Base-by-base conservation (phyloP, 1,140 invertebrate genomes). In the Himalopsyche phryganea region DNA sequence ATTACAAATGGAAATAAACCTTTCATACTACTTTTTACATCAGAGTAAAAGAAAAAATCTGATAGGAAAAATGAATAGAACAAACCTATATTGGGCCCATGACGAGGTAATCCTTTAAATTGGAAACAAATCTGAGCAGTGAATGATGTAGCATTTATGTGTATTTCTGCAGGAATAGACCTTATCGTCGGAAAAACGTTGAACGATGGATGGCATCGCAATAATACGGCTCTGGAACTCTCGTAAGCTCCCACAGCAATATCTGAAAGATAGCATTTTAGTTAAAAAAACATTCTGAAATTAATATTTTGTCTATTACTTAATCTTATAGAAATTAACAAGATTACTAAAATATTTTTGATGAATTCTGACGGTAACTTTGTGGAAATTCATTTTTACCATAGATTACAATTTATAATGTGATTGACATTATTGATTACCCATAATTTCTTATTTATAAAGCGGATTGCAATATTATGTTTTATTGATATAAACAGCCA, bases 211-310 rank as follows among this genome's bases (percentile, higher is more conserved):
- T 80, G 74, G 7, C 81, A 79, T 42, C 75, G 74, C 19, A 85
- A 76, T 6, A 87, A 38, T 52, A 83, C 80, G 1, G 77, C 76
- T 40, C 79, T 73, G 20, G 75, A 77, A 13, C 80, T 82, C 20
- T 79, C 71, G 45, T 80, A 80, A 0, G 85, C 83, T 7, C 86
- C 85, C 3, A 88, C 69, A 0, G 83, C 85, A 49, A 88, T 66
- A 69, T 87, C 83, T 74, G 65, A 51, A 72, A 33, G 58, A 60
- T 19, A 5, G 20, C 35, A 52, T 38, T n/a, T 41, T 17, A 45
- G 33, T 36, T 51, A n/a, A 2, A 4, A 15, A 19, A 1, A 61
- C n/a, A 41, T 50, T 42, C 32, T n/a, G 40, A 40, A 13, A n/a
- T n/a, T 35, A 35, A 35, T 35, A 7, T n/a, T 7, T 35, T 35